Evolutionary conservation across 2,888 invertebrate genomes (phyloP), one percentile per base, ranked within the genome.

Genomic region (Orgyia antiqua): DNA sequence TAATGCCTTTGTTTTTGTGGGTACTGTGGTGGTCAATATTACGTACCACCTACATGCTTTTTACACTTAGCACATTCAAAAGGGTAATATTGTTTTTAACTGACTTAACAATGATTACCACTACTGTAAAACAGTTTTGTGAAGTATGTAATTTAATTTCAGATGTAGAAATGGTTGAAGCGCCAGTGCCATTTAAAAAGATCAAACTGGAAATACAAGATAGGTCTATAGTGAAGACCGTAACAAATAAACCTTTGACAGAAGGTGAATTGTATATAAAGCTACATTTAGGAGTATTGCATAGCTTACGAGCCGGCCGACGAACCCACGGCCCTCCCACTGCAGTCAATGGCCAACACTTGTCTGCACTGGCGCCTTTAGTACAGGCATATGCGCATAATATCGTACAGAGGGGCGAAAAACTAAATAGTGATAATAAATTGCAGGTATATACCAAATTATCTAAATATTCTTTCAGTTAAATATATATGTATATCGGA

Each of bases 271-370:
- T 89, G 4, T 93, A 93, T 44, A 88, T 89, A n/a, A 88, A 89
- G 46, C 70, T 93, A 12, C 93, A 93, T 57, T 68, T 93, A 13
- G 90, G 90, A 0, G 78, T 93, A 7, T 58, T 94, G 29, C 89
- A 91, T 44, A 91, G 91, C 34, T 66, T 93, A 37, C 64, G 90
- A 2, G 90, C 91, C 0, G 82, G 75, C 51, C 87, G 68, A 26
- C 58, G 75, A 55, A 77, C 58, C 25, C 73, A 56, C 4, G 78
- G 76, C 0, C 88, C 89, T 0, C 88, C 91, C 0, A 89, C 90
- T 3, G 91, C 91, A 0, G 79, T 93, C 4, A 89, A 88, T 42
- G 89, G 90, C 1, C 90, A 91, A 51, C 89, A 91, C 51, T 63
- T 93, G 9, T 75, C 83, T 2, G 75, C 80, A 1, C 70, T 89